Conservation (phyloP, 2,113 vertebrate genomes). For the Synchiropus splendidus region DNA sequence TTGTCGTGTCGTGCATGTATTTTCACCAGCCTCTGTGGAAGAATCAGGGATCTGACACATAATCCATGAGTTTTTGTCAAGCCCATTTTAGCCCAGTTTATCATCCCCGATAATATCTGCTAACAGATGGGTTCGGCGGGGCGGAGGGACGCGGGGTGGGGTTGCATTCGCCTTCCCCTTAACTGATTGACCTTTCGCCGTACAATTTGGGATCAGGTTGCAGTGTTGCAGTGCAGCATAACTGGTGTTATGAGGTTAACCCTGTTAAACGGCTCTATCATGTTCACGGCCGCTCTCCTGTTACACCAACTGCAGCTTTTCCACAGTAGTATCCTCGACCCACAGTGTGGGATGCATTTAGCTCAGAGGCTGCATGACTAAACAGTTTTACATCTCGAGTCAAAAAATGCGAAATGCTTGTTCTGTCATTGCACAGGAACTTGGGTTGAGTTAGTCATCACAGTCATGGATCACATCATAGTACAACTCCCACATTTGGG, state of each 20-base stretch:
- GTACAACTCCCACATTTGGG: too few species aligned
- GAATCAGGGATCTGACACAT: neutral
- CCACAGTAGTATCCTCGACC: slow-evolving; percentile 34
- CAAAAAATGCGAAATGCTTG: too few species aligned
- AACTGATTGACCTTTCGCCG: slow-evolving; percentile 53
- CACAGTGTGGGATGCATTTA: slow-evolving; percentile 25
- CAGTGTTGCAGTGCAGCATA: slow-evolving; percentile 27
- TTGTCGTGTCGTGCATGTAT: too few species aligned
- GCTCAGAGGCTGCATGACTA: too few species aligned
- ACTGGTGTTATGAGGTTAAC: slow-evolving; percentile 34
- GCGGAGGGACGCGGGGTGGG: slow-evolving; percentile 6
- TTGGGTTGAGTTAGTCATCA: too few species aligned
- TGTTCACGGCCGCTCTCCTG: slow-evolving; percentile 25
- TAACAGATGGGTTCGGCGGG: slow-evolving; percentile 33
- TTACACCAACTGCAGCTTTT: slow-evolving; percentile 41
- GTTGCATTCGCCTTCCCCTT: slow-evolving; percentile 19
- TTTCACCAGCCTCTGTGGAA: too few species aligned
- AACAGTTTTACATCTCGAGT: too few species aligned
- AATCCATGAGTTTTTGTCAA: slow-evolving; percentile 22
- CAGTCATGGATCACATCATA: too few species aligned
- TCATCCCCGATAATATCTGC: slow-evolving; percentile 32
- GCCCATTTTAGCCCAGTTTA: slow-evolving; percentile 27
- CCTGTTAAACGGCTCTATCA: slow-evolving; percentile 27
- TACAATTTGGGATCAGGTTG: slow-evolving; percentile 44
- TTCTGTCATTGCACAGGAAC: too few species aligned